Evolutionary conservation across 2,113 vertebrate genomes (phyloP).

Genomic region (Pachypanchax playfairii): DNA sequence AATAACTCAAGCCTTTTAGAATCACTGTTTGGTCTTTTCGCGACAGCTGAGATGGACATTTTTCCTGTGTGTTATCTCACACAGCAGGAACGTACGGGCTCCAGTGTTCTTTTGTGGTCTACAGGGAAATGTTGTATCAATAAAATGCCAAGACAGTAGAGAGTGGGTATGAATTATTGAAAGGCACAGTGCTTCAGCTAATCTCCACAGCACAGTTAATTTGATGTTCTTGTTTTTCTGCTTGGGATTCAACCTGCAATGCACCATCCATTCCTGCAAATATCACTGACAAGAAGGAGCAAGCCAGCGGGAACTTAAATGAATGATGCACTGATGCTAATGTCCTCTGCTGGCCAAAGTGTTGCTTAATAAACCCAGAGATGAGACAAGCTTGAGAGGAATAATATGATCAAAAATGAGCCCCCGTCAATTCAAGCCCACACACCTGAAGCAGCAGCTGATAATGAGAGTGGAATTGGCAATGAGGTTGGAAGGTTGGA

Average conservation of each 20-base stretch:
- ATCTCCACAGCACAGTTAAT: constrained; percentile 68
- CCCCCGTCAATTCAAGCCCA: constrained; percentile 52
- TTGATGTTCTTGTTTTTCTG: constrained; percentile 64
- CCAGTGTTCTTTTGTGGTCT: constrained; percentile 43
- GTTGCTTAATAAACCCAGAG: constrained; percentile 66
- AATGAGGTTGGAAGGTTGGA: constrained; percentile 29
- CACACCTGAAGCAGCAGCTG: constrained; percentile 65
- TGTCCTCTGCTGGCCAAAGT: constrained; percentile 64
- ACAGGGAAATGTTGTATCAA: constrained; percentile 68
- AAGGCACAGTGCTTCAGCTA: constrained; percentile 50
- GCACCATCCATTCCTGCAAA: constrained; percentile 56
- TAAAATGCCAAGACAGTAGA: constrained; percentile 60
- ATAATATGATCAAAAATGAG: constrained; percentile 63
- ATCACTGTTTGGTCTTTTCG: constrained; percentile 35
- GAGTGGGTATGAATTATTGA: constrained; percentile 72
- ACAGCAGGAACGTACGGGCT: constrained; percentile 39
- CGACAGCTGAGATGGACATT: constrained; percentile 43
- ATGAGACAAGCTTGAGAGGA: constrained; percentile 51
- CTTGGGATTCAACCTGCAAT: constrained; percentile 70
- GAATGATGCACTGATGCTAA: constrained; percentile 64
- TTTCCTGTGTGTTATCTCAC: constrained; percentile 48
- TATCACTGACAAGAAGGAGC: constrained; percentile 28
- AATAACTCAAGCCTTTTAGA: constrained; percentile 24
- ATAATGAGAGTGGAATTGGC: constrained; percentile 62
- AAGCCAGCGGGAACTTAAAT: constrained; percentile 43